Conservation (phyloP, 2,797 vertebrate species). For the Siniperca undulata region DNA sequence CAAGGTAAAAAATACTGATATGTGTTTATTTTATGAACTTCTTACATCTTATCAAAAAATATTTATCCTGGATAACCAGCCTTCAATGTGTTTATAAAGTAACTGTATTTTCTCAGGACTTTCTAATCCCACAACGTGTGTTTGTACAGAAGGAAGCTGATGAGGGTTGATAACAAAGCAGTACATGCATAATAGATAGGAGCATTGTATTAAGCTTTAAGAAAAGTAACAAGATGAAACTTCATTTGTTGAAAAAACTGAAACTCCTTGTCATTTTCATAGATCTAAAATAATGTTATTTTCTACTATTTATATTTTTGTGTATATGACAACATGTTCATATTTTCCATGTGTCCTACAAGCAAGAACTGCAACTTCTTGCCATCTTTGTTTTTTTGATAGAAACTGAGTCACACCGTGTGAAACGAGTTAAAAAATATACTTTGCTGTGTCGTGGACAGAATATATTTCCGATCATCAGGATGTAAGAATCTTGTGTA, state of each 20-base stretch:
- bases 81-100: conserved; percentile 5
- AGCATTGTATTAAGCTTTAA: background rate
- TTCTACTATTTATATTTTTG: background rate
- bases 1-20: background rate
- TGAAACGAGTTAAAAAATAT: conserved; percentile 17
- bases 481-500: conserved; percentile 15
- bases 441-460: background rate
- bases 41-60: background rate
- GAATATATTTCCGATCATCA: conserved; percentile 1
- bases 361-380: conserved; percentile 3
- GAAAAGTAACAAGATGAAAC: background rate
- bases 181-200: conserved; percentile 22
- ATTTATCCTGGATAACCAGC: background rate
- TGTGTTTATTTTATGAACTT: background rate
- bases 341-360: background rate
- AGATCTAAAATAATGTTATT: background rate
- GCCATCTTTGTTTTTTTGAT: conserved; percentile 5
- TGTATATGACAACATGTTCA: background rate
- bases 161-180: background rate
- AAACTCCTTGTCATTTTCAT: background rate
- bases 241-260: background rate
- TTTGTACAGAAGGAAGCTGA: background rate
- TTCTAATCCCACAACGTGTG: conserved; percentile 14
- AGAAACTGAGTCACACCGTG: conserved; percentile 21
- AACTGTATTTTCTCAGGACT: conserved; percentile 9